These are phyloP conservation scores for Pemphredon lugubris DNA, from an alignment of 2,888 invertebrate species.

Conservation along the genomic window DNA sequence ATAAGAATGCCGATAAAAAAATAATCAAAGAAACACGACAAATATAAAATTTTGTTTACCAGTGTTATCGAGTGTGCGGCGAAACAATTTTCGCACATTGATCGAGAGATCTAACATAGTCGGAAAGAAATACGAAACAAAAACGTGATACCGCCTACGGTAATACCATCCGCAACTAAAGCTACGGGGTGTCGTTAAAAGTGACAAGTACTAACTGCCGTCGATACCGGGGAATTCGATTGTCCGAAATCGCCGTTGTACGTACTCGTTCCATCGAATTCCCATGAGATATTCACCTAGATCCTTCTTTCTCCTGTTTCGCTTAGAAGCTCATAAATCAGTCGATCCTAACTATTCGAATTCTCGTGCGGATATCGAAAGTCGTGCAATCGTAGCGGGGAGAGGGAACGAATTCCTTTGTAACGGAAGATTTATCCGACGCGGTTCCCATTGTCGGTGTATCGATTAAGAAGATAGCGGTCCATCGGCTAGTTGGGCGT, in stretches of 20 bases:
- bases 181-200: conserved; percentile 38
- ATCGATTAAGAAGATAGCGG: conserved; percentile 4
- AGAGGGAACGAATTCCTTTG: conserved; percentile 33
- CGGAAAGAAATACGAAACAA: no score
- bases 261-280: conserved; percentile 33
- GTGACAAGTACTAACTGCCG: conserved; percentile 46
- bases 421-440: conserved; percentile 34
- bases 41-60: no score
- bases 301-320: conserved; percentile 35
- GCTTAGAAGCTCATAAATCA: conserved; percentile 56
- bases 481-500: no score
- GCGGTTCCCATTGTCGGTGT: not conserved
- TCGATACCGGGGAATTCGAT: conserved; percentile 49
- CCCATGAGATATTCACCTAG: conserved; percentile 26
- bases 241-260: conserved; percentile 38
- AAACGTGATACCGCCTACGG: no score
- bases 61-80: no score
- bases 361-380: conserved; percentile 35
- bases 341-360: conserved; percentile 42
- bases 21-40: no score
- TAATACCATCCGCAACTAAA: no score
- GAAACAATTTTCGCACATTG: no score
- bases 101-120: no score
- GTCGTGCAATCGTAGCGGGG: conserved; percentile 22
- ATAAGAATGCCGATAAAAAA: no score